These are phyloP conservation scores for Stenichneumon culpator DNA, from an alignment of 2,888 invertebrate species.

Conservation along the genomic window DNA sequence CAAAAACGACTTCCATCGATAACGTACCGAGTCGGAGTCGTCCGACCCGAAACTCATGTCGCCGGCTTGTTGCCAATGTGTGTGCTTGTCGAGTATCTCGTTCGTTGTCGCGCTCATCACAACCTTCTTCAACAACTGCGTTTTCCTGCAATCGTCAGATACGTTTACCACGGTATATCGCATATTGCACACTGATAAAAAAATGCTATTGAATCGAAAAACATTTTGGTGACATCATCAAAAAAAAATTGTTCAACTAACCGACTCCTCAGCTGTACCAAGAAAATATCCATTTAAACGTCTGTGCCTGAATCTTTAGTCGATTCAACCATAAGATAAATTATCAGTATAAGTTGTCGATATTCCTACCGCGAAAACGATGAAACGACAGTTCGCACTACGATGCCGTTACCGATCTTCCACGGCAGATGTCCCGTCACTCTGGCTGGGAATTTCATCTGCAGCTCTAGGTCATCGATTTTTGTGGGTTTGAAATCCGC, in stretches of 20 bases:
- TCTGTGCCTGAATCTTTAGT: no score
- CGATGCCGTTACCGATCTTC: constrained; percentile 62
- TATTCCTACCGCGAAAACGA: constrained; percentile 67
- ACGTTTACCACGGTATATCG: neutral
- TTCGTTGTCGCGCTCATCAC: constrained; percentile 68
- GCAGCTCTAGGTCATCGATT: constrained; percentile 69
- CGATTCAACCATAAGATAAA: no score
- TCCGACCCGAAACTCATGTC: neutral
- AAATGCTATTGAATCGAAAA: no score
- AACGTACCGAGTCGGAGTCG: constrained; percentile 25
- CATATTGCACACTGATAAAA: no score
- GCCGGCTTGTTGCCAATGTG: constrained; percentile 30
- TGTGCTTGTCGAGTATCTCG: constrained; percentile 64
- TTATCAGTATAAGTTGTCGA: neutral
- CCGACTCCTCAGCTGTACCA: no score
- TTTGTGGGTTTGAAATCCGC: constrained; percentile 67
- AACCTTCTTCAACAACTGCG: constrained; percentile 64
- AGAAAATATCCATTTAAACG: no score
- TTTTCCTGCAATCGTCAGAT: constrained; percentile 63
- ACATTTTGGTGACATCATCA: no score
- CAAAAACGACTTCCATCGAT: neutral
- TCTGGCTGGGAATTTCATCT: constrained; percentile 72
- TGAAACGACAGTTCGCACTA: constrained; percentile 64
- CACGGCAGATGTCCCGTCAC: constrained; percentile 69
- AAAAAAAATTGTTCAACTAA: no score